Base-by-base conservation (phyloP, 2,797 vertebrate species). In the Enteromius fasciolatus region DNA sequence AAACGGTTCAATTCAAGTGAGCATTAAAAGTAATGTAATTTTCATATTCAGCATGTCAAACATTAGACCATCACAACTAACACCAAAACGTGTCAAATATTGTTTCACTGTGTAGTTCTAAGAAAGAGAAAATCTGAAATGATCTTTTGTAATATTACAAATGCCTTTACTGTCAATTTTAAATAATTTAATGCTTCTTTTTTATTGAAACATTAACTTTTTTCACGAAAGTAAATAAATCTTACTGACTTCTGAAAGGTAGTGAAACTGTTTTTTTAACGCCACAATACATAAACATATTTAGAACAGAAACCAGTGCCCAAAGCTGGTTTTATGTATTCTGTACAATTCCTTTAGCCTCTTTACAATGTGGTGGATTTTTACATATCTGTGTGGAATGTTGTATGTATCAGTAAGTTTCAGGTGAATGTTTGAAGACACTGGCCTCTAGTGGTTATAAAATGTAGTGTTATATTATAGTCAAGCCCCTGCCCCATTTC, bases 381-480 rank as follows among this genome's bases (percentile, higher is more conserved):
- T n/a, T 57, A 7, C 74, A 28, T 54, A 44, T 25, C 46, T 68
- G 8, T 41, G n/a, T 39, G n/a, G 8, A 79, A 41, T 2, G 46
- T 63, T 28, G 50, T 10, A 28, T 4, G 57, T 31, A 68, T 15
- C 8, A 59, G 7, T 17, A 6, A 15, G 23, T 41, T 10, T 67
- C 36, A 63, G 15, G 7, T 61, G 15, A 25, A 61, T 52, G 18
- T 59, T 82, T 52, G 72, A 67, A 46, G 33, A 61, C 46, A 81
- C 77, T 87, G 87, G 39, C 83, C 87, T 87, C 85, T 87, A 78
- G 83, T 83, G 87, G 80, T 44, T 18, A n/a, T 41, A 28, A 67
- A 17, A 23, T 17, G 36, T 36, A 76, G n/a, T 50, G 59, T 23
- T 20, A 63, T 36, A 25, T 59, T 12, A 67, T 52, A 3, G 17